Base-by-base conservation (phyloP, 2,888 invertebrate genomes). In the Epistrophe grossulariae region DNA sequence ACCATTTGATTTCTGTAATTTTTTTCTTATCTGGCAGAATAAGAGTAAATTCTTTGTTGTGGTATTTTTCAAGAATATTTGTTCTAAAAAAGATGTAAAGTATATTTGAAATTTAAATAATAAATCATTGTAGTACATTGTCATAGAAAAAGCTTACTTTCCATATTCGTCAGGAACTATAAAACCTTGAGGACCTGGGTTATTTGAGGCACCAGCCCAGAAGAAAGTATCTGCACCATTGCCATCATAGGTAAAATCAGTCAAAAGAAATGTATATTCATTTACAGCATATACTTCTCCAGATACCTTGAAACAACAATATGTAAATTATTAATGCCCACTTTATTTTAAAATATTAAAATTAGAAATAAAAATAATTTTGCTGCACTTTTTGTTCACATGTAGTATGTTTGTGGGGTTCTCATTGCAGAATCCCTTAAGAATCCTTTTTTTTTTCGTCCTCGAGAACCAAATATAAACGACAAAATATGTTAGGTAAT, bases 221-320 rank as follows among this genome's bases (percentile, higher is more conserved):
- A 98, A 98, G 93, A 97, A 98, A 2, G 98, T 97, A 91, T 98
- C 98, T 11, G 96, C 96, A 0, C 98, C 98, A 59, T 97, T 96
- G 52, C 98, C 98, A 91, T 98, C 98, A 89, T 98, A 98, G 91
- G 95, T 97, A 91, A 98, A 98, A 88, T 95, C 95, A 24, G 95
- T 95, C 82, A 98, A 92, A 11, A 98, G 93, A 71, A 98, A 93
- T 0, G 97, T 98, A 92, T 95, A 96, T 90, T 97, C 96, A 91
- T 98, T 97, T 3, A 98, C 97, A 0, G 98, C 98, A 92, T 97
- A 98, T 78, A 98, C 96, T 89, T 97, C 96, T 7, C 98, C 98
- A 0, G 96, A 95, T 0, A 98, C 94, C 35, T 35, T 35, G 35
- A 9, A 35, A 35, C 8, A 35, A 35, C 35, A 35, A 35, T 24